Evolutionary conservation across 2,113 vertebrate species (phyloP).

Genomic region (Rhegmatorhina hoffmannsi): DNA sequence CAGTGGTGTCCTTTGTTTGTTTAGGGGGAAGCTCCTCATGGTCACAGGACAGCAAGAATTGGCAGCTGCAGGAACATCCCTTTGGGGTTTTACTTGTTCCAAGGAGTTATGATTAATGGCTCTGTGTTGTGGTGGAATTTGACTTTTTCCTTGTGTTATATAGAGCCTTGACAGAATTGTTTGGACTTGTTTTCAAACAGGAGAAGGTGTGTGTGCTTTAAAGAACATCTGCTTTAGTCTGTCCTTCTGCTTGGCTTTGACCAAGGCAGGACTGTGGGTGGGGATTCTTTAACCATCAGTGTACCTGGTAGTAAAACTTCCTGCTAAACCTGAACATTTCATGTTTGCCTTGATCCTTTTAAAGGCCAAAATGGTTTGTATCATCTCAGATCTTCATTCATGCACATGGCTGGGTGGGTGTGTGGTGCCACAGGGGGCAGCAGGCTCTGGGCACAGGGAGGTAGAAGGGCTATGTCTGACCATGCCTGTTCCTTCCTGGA

Average conservation of each 20-base stretch:
- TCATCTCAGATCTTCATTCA: neutral
- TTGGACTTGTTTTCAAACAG: neutral
- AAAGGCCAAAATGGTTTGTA: neutral
- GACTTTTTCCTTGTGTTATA: neutral
- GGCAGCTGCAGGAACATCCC: neutral
- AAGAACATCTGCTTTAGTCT: neutral
- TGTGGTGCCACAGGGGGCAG: rapidly evolving
- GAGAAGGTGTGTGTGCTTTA: neutral
- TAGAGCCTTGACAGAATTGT: neutral
- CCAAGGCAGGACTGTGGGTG: neutral
- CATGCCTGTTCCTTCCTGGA: neutral
- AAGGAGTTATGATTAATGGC: neutral
- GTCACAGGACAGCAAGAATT: neutral
- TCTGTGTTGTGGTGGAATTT: neutral
- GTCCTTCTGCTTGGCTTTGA: neutral
- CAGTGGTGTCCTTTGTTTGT: neutral
- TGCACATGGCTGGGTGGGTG: rapidly evolving
- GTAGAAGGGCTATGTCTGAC: neutral
- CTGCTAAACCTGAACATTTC: neutral
- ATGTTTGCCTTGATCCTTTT: neutral
- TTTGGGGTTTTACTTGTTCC: neutral
- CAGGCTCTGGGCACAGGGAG: neutral
- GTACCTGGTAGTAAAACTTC: neutral
- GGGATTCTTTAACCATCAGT: neutral
- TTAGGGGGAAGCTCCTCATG: neutral